These are phyloP conservation scores for Illadopsis cleaveri DNA, from an alignment of 2,113 vertebrate species.

Conservation along the genomic window DNA sequence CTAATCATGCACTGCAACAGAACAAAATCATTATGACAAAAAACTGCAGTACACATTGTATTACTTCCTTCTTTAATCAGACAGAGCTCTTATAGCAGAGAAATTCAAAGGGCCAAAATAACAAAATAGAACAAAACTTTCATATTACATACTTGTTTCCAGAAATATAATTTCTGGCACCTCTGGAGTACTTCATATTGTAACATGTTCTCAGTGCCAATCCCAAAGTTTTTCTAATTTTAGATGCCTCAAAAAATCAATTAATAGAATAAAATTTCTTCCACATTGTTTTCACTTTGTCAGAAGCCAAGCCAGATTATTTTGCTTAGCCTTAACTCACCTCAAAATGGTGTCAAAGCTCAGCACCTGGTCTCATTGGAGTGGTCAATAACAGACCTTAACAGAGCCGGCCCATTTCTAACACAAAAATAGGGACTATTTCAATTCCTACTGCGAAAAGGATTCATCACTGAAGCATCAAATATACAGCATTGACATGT, in stretches of 20 bases:
- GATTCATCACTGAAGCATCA: background rate
- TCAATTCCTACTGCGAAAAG: background rate
- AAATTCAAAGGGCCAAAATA: background rate
- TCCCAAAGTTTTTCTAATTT: background rate
- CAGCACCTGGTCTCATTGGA: background rate
- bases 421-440: background rate
- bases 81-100: background rate
- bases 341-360: background rate
- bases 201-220: background rate
- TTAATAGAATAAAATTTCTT: background rate
- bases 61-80: background rate
- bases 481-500: background rate
- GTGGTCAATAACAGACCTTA: background rate
- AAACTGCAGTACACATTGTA: background rate
- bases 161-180: background rate
- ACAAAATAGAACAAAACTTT: background rate
- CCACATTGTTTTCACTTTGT: background rate
- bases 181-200: background rate
- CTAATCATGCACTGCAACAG: too few relatives aligned
- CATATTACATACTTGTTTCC: background rate
- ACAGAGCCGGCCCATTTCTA: background rate
- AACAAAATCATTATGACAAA: background rate
- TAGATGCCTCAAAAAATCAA: background rate
- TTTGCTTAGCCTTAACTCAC: background rate
- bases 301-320: background rate